phyloP scores from a whole-genome alignment of 2,888 invertebrate genomes.

The Caenorhabditis macrosperma region DNA sequence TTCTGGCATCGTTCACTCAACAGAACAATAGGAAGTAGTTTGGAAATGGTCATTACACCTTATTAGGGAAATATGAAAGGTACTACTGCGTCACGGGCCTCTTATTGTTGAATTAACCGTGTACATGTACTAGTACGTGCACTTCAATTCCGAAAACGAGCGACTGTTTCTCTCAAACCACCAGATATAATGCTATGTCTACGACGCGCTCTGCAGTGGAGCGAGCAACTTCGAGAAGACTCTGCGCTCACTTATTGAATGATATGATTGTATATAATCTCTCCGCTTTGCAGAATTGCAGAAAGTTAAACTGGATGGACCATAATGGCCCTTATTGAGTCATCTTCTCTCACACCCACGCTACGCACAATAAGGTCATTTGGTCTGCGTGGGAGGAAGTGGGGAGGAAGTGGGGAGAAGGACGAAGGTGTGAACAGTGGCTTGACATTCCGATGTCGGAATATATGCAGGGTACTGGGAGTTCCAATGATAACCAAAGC shows the following conservation, averaged over 20 bases:
- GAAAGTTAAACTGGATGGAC: conserved; percentile 17
- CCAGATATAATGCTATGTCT: conserved; percentile 9
- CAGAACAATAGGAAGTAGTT: conserved; percentile 16
- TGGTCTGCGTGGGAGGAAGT: conserved; percentile 39
- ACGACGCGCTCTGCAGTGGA: conserved; percentile 29
- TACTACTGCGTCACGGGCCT: conserved; percentile 23
- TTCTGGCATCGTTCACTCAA: conserved; percentile 16
- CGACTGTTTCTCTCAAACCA: conserved; percentile 24
- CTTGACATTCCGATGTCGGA: no score
- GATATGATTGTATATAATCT: no score
- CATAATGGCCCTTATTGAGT: conserved; percentile 26
- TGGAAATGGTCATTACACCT: conserved; percentile 35
- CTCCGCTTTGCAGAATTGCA: no score
- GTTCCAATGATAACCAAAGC: no score
- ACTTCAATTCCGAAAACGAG: conserved; percentile 50
- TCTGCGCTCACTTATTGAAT: no score
- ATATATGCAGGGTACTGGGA: no score
- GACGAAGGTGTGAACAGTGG: conserved; percentile 27
- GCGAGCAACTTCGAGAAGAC: no score
- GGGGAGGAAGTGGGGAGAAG: background rate
- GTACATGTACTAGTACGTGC: conserved; percentile 43
- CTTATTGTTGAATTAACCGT: conserved; percentile 39
- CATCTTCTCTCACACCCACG: conserved; percentile 46
- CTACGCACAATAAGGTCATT: conserved; percentile 49
- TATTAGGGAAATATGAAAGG: conserved; percentile 16